A percentile compares a stretch with the other conserved stretches of the same genome.
Evolutionary conservation across 2,888 invertebrate genomes (phyloP).

Genomic region (Pocota personata): DNA sequence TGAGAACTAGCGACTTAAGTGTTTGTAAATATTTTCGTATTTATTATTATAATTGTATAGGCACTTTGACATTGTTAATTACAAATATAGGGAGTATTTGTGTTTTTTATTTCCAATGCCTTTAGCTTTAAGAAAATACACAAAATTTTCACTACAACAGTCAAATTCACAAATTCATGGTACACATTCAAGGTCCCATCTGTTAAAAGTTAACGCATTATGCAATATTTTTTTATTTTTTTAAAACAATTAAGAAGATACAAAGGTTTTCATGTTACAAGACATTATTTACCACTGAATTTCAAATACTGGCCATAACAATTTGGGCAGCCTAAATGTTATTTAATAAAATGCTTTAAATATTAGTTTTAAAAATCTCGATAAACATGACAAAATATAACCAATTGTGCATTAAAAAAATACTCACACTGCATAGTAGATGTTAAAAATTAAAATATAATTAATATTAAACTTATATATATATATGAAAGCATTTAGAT

Average conservation of each 20-base stretch:
- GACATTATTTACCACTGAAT: neutral
- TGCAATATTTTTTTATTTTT: neutral
- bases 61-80: constrained; percentile 1
- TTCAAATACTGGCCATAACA: neutral
- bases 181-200: too few species aligned
- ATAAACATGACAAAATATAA: constrained; percentile 1
- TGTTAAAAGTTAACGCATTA: too few species aligned
- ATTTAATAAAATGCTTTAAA: constrained; percentile 4
- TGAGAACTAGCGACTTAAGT: neutral
- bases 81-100: neutral
- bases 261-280: constrained; percentile 11
- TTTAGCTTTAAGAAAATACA: neutral
- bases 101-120: neutral
- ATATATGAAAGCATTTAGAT: constrained; percentile 67
- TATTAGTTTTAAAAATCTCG: neutral
- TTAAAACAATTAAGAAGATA: neutral
- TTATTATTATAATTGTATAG: neutral
- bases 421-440: constrained; percentile 45
- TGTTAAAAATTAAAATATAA: constrained; percentile 37
- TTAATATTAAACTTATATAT: constrained; percentile 40
- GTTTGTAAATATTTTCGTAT: constrained; percentile 53
- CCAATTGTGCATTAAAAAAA: constrained; percentile 63
- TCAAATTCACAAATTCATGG: too few species aligned
- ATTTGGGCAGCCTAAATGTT: neutral
- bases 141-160: neutral